Conservation (phyloP, 2,113 vertebrate genomes). For the Emberiza fucata region DNA sequence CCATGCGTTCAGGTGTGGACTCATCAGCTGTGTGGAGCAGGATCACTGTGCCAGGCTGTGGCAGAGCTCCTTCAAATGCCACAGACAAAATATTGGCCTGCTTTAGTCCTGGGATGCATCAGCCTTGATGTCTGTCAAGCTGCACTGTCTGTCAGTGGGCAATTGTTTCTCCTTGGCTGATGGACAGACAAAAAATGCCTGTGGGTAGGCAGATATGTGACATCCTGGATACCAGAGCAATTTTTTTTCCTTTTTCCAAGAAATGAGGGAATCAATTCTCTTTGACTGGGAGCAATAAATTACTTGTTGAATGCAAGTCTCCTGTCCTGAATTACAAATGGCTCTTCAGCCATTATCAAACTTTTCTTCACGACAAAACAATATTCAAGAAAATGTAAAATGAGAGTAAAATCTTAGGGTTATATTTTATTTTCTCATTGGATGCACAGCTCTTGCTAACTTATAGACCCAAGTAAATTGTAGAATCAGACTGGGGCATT, state of each 20-base stretch:
- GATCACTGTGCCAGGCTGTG: neutral
- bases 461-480: neutral
- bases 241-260: conserved; percentile 44
- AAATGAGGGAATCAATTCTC: conserved; percentile 8
- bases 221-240: neutral
- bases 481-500: neutral
- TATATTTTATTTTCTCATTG: neutral
- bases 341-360: neutral
- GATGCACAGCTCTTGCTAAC: neutral
- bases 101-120: neutral
- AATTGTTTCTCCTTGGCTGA: conserved; percentile 26
- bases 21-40: neutral
- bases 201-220: conserved; percentile 14
- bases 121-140: neutral
- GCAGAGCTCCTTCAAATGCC: neutral
- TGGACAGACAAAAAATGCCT: conserved; percentile 34
- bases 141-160: neutral
- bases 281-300: neutral
- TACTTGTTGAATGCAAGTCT: conserved; percentile 6
- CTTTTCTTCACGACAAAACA: neutral
- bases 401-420: neutral
- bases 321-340: neutral
- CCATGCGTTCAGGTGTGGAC: accelerated
- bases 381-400: neutral
- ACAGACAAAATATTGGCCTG: neutral